Evolutionary conservation across 2,888 invertebrate species (phyloP).

Genomic region (Agriopis leucophaearia): DNA sequence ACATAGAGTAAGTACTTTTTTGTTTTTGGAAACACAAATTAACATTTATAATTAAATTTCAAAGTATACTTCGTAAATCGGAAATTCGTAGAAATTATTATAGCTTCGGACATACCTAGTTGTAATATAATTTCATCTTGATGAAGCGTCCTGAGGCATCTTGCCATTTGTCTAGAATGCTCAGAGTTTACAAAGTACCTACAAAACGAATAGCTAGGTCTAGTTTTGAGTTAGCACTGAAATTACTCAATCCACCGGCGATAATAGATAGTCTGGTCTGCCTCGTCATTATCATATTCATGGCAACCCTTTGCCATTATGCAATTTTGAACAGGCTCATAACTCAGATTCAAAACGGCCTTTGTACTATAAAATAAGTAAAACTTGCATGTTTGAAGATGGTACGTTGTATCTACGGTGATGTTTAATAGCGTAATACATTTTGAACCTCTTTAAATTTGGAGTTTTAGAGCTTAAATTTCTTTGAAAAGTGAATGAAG

Average conservation of each 20-base stretch:
- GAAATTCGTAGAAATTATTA: not conserved
- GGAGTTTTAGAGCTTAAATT: constrained; percentile 48
- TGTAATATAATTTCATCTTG: too few species aligned
- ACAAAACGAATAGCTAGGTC: constrained; percentile 27
- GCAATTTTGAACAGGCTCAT: constrained; percentile 63
- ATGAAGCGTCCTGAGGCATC: not conserved
- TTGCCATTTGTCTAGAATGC: not conserved
- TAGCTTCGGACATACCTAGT: not conserved
- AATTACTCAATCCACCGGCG: constrained; percentile 51
- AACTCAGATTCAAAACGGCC: constrained; percentile 61
- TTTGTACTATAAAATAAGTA: constrained; percentile 68
- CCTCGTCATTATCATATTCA: constrained; percentile 65
- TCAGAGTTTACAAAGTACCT: not conserved
- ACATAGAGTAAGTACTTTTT: too few species aligned
- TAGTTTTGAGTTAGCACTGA: constrained; percentile 14
- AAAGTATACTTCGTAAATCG: too few species aligned
- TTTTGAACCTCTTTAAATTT: constrained; percentile 41
- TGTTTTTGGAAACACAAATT: too few species aligned
- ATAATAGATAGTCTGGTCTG: constrained; percentile 38
- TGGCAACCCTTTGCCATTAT: constrained; percentile 50
- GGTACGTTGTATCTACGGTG: constrained; percentile 60
- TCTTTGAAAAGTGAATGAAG: constrained; percentile 53
- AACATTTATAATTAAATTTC: too few species aligned
- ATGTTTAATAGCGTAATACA: constrained; percentile 58
- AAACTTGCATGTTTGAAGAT: constrained; percentile 71